A percentile compares a stretch with the other conserved stretches of the same genome.
phyloP scores from a whole-genome alignment of 2,797 vertebrate species.

The Tokudaia tokunoshimensis region DNA sequence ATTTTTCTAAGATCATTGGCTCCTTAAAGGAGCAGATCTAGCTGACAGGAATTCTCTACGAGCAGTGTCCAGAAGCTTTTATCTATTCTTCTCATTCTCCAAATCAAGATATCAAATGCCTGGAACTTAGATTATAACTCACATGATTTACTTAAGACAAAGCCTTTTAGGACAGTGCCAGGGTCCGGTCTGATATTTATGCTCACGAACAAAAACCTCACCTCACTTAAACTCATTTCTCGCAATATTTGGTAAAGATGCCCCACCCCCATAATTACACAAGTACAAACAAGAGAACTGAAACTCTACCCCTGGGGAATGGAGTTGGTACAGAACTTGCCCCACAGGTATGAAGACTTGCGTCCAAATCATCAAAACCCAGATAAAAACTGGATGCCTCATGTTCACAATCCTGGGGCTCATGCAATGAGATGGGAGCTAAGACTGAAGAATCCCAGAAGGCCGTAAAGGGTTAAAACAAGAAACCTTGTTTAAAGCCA shows the following conservation, averaged over 20 bases:
- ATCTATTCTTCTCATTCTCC: slow-evolving; percentile 48
- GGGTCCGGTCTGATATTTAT: slow-evolving; percentile 23
- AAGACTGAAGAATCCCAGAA: background rate
- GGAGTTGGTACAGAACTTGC: background rate
- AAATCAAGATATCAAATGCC: slow-evolving; percentile 11
- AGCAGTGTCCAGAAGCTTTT: slow-evolving; percentile 55
- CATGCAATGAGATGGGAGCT: background rate
- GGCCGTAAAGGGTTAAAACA: background rate
- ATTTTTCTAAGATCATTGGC: background rate
- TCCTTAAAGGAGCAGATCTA: slow-evolving; percentile 46
- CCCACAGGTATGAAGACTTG: background rate
- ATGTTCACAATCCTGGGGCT: background rate
- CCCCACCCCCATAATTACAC: slow-evolving; percentile 66
- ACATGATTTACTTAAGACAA: slow-evolving; percentile 24
- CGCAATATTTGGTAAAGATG: slow-evolving; percentile 54
- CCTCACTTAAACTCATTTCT: slow-evolving; percentile 58
- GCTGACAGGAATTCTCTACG: slow-evolving; percentile 35
- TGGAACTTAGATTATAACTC: slow-evolving; percentile 57
- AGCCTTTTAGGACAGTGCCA: slow-evolving; percentile 34
- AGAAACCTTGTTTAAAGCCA: background rate
- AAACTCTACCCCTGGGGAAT: background rate
- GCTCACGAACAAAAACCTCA: slow-evolving; percentile 39
- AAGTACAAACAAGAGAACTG: slow-evolving; percentile 59
- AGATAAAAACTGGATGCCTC: background rate
- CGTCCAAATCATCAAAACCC: background rate